Evolutionary conservation across 2,797 vertebrate species (phyloP).

Genomic region (Siniperca scherzeri): DNA sequence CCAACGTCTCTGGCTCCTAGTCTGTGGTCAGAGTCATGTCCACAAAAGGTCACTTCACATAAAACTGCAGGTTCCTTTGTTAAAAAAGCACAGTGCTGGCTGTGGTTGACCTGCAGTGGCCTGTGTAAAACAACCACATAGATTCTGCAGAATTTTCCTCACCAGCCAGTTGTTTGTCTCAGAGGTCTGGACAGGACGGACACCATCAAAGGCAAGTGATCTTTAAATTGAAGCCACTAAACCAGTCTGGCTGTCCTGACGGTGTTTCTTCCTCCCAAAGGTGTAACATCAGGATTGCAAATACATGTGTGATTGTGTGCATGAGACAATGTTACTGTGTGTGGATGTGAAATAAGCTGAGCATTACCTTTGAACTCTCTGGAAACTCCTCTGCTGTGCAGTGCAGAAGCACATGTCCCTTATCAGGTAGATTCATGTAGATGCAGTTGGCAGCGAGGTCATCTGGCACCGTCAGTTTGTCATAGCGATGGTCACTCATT

Average conservation of each 20-base stretch:
- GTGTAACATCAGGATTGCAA: slow-evolving; percentile 30
- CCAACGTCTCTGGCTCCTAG: background rate
- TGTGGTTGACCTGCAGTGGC: slow-evolving; percentile 38
- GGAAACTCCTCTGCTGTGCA: slow-evolving; percentile 91
- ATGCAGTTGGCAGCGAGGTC: slow-evolving; percentile 94
- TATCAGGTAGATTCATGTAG: slow-evolving; percentile 93
- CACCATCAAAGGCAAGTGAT: slow-evolving; percentile 48
- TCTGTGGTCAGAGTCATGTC: slow-evolving; percentile 19
- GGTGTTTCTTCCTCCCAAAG: slow-evolving; percentile 33
- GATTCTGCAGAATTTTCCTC: slow-evolving; percentile 37
- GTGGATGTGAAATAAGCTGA: slow-evolving; percentile 3
- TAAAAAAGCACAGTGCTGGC: slow-evolving; percentile 37
- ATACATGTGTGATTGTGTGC: slow-evolving; percentile 20
- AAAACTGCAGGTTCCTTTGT: slow-evolving; percentile 60
- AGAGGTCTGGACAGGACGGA: slow-evolving; percentile 57
- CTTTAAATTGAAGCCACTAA: slow-evolving; percentile 53
- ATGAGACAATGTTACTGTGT: slow-evolving; percentile 19
- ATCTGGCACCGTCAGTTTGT: slow-evolving; percentile 95
- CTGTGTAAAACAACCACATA: slow-evolving; percentile 50
- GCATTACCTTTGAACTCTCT: slow-evolving; percentile 92
- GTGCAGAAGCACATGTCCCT: slow-evolving; percentile 95
- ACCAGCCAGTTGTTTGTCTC: slow-evolving; percentile 62
- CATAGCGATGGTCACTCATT: slow-evolving; percentile 97
- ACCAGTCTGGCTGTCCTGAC: slow-evolving; percentile 31
- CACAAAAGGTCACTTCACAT: slow-evolving; percentile 47